Conservation (phyloP, 2,797 vertebrate genomes). For the Trematomus bernacchii region DNA sequence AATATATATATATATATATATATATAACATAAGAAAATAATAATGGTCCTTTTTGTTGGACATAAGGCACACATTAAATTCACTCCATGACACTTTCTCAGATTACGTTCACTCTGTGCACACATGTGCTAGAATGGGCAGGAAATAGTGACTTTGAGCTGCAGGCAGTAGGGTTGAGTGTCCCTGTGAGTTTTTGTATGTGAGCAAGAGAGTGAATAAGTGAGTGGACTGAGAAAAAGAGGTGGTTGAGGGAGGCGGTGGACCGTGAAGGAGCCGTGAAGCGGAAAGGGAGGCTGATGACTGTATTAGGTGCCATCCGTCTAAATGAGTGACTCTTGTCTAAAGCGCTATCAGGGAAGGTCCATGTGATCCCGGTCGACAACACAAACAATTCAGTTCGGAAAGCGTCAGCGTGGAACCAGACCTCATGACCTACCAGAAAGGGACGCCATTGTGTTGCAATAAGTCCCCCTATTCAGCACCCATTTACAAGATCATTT, state of each 20-base stretch:
- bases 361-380: conserved; percentile 34
- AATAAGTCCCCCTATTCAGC: conserved; percentile 57
- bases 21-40: background rate
- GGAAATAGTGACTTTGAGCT: conserved; percentile 55
- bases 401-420: conserved; percentile 38
- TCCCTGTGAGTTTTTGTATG: conserved; percentile 30
- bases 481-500: conserved; percentile 28
- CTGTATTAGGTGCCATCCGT: conserved; percentile 3
- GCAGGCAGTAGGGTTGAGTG: conserved; percentile 37
- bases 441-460: conserved; percentile 50
- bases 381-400: conserved; percentile 2
- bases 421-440: conserved; percentile 53
- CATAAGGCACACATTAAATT: conserved; percentile 18
- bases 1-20: background rate
- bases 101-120: conserved; percentile 61
- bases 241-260: background rate
- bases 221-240: conserved; percentile 8
- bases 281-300: background rate
- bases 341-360: conserved; percentile 16
- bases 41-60: background rate
- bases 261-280: conserved; percentile 16
- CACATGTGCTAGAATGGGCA: conserved; percentile 43
- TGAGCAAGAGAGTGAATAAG: conserved; percentile 30
- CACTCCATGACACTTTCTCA: conserved; percentile 45
- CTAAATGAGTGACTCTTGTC: conserved; percentile 25